Base-by-base conservation (phyloP, 2,797 vertebrate species). In the Hirundo rustica region DNA sequence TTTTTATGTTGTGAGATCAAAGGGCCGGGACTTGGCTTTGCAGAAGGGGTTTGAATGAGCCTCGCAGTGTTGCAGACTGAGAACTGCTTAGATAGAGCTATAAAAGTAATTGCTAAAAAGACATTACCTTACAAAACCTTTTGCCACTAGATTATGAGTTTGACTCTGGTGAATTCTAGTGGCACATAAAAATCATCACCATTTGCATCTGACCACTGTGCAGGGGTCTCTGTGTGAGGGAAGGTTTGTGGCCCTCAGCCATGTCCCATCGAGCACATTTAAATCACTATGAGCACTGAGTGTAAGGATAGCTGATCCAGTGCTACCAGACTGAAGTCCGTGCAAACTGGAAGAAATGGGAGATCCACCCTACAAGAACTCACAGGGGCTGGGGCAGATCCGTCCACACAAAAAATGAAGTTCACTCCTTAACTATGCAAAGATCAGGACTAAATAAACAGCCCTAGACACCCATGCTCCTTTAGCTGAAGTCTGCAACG, bases 1-100 rank as follows among this genome's bases (percentile, higher is more conserved):
- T 92, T 91, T 86, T 64, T 40, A 60, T 70, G 50, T 51, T 61
- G 40, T 51, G 38, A 94, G 30, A 92, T 88, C 94, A 95, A 95
- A 93, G 32, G 75, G 26, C 12, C 77, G 48, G 47, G 65, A 50
- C n/a, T 85, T 83, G 86, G 57, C 86, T 91, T 89, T 71, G 30
- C 23, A n/a, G 45, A 77, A 64, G 17, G 47, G 18, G 23, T 70
- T 96, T 93, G 67, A 58, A 94, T 47, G n/a, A 93, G 57, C 18
- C 45, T 94, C 54, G 25, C 4, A 13, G 36, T 2, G 1, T 16
- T 88, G 77, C 50, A 85, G 82, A 82, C 64, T 48, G 32, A 84
- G 26, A 62, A 60, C 1, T 7, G 54, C 40, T 86, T 77, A 45
- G 42, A 77, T 4, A 77, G 34, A 88, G 44, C 66, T 92, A 48